Evolutionary conservation across 1,140 invertebrate genomes (phyloP).

Genomic region (Eumeta japonica): DNA sequence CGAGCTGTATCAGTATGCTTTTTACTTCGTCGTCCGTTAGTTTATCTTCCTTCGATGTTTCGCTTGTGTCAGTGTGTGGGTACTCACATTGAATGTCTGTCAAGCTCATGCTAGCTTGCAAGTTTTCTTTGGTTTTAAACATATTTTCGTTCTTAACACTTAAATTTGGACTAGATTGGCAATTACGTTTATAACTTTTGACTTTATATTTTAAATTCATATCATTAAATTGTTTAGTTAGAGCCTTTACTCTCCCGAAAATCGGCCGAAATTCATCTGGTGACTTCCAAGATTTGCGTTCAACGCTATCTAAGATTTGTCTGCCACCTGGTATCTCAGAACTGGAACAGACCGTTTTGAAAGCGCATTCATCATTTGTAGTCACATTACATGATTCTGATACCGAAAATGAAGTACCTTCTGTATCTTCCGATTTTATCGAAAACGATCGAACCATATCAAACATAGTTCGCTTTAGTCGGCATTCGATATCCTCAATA

Average conservation of each 20-base stretch:
- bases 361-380: constrained; percentile 15
- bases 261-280: constrained; percentile 62
- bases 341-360: constrained; percentile 13
- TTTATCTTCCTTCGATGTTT: constrained; percentile 28
- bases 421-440: constrained; percentile 39
- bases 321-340: constrained; percentile 19
- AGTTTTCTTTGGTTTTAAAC: constrained; percentile 19
- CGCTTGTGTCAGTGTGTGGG: constrained; percentile 31
- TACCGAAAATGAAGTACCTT: constrained; percentile 32
- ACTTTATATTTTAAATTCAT: constrained; percentile 49
- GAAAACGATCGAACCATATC: constrained; percentile 35
- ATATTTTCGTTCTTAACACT: constrained; percentile 21
- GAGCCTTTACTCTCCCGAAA: constrained; percentile 62
- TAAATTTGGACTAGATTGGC: constrained; percentile 53
- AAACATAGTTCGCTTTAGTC: constrained; percentile 33
- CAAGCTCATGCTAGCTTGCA: constrained; percentile 38
- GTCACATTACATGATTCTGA: constrained; percentile 34
- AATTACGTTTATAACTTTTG: constrained; percentile 47
- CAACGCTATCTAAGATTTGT: constrained; percentile 36
- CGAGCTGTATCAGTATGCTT: constrained; percentile 59
- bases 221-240: constrained; percentile 63
- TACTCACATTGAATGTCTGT: constrained; percentile 40
- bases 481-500: constrained; percentile 30
- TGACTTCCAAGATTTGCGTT: constrained; percentile 63
- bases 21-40: constrained; percentile 58